Evolutionary conservation across 2,113 vertebrate species (phyloP).

Genomic region (Leptosomus discolor): DNA sequence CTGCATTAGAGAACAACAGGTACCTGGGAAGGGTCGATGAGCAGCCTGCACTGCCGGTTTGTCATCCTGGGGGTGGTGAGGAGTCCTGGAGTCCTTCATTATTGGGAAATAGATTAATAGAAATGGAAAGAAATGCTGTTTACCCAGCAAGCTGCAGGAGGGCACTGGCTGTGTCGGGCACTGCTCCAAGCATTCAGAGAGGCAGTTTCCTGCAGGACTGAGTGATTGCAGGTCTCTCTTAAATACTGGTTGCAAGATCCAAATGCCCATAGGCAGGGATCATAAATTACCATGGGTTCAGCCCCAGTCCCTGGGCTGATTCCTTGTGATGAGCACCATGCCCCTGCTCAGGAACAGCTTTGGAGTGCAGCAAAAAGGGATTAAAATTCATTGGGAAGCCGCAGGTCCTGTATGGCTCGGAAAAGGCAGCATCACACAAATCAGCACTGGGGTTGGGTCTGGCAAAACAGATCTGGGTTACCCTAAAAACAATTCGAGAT

Average conservation of each 20-base stretch:
- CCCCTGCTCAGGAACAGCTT: neutral
- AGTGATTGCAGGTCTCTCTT: neutral
- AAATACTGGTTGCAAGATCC: neutral
- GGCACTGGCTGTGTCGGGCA: neutral
- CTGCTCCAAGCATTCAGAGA: accelerated
- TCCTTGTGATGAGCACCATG: neutral
- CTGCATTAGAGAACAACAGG: neutral
- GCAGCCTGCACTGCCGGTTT: neutral
- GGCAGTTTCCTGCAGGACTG: neutral
- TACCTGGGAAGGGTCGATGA: neutral
- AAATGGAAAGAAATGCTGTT: neutral
- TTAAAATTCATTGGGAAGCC: neutral
- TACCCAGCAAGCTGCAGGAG: neutral
- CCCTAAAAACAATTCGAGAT: neutral
- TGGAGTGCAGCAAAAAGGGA: neutral
- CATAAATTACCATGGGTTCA: neutral
- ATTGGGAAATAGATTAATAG: neutral
- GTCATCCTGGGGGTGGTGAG: neutral
- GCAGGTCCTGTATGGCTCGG: accelerated
- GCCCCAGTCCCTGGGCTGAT: neutral
- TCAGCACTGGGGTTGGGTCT: neutral
- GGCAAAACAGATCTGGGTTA: neutral
- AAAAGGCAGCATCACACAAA: accelerated
- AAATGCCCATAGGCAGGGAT: neutral
- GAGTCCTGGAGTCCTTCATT: neutral